Conservation (phyloP, 2,888 invertebrate genomes). For the Pyrocoelia pectoralis region DNA sequence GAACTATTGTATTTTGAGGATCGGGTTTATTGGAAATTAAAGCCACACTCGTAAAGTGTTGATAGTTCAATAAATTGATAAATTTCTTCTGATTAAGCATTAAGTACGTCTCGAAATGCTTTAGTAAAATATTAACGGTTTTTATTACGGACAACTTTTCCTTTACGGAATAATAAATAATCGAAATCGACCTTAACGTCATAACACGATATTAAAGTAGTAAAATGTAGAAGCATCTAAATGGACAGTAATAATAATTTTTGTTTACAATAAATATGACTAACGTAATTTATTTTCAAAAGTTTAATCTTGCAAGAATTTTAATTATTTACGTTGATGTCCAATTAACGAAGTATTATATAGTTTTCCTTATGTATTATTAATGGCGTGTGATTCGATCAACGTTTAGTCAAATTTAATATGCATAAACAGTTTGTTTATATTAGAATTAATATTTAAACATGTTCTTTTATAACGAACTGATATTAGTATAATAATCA, state of each 20-base stretch:
- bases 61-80: constrained; percentile 9
- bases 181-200: constrained; percentile 8
- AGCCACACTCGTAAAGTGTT: constrained; percentile 10
- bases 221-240: constrained; percentile 12
- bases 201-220: constrained; percentile 12
- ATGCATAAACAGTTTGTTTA: constrained; percentile 34
- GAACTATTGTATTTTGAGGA: constrained; percentile 11
- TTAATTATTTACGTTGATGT: constrained; percentile 3
- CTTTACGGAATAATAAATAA: constrained; percentile 8
- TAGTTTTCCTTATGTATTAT: no score
- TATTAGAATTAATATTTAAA: constrained; percentile 27
- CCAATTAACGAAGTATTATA: constrained; percentile 14
- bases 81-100: background rate
- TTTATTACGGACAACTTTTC: background rate
- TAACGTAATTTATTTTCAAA: constrained; percentile 3
- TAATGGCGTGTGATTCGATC: constrained; percentile 13
- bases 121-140: no score
- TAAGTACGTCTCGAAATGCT: no score
- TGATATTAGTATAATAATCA: constrained; percentile 23
- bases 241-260: constrained; percentile 9
- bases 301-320: background rate
- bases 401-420: constrained; percentile 32
- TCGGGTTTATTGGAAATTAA: background rate
- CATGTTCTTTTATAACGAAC: constrained; percentile 24
- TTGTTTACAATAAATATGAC: background rate